Percentiles rank a stretch among this genome's conserved stretches.
Conservation (phyloP, 2,888 invertebrate genomes). For the Eupithecia exiguata region DNA sequence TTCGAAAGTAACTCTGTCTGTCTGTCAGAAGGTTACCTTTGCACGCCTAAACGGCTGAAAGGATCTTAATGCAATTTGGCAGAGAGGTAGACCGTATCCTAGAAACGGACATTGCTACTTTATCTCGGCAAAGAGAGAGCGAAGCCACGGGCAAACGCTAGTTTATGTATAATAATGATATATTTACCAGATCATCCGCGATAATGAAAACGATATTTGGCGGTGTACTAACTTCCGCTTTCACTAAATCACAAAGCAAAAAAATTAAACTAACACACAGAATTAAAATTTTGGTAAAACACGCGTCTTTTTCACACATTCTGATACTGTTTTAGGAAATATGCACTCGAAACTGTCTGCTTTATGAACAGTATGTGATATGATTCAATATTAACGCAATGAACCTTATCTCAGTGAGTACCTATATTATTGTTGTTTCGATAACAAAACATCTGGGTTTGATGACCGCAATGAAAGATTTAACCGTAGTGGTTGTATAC, state of each 20-base stretch:
- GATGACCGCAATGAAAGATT: background rate
- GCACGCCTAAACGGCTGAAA: too few relatives aligned
- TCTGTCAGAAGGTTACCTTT: too few relatives aligned
- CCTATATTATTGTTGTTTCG: background rate
- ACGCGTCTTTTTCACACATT: background rate
- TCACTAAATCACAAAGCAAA: constrained; percentile 18
- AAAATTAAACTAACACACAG: constrained; percentile 20
- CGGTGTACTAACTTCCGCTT: constrained; percentile 5
- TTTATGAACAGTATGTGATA: background rate
- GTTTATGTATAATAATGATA: background rate
- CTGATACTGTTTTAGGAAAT: background rate
- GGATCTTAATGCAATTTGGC: too few relatives aligned
- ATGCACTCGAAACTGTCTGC: background rate
- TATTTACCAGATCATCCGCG: constrained; percentile 91
- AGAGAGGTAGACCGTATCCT: too few relatives aligned
- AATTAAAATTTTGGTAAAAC: constrained; percentile 7
- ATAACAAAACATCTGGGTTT: background rate
- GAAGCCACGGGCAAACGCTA: too few relatives aligned
- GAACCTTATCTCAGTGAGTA: constrained; percentile 3
- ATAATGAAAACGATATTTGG: constrained; percentile 90
- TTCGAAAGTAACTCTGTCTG: too few relatives aligned
- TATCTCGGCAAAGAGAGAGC: too few relatives aligned
- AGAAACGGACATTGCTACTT: too few relatives aligned
- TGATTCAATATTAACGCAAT: background rate
- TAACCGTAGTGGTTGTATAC: too few relatives aligned